These are phyloP conservation scores for Pteropus alecto DNA, from an alignment of 2,113 vertebrate genomes.

Conservation along the genomic window DNA sequence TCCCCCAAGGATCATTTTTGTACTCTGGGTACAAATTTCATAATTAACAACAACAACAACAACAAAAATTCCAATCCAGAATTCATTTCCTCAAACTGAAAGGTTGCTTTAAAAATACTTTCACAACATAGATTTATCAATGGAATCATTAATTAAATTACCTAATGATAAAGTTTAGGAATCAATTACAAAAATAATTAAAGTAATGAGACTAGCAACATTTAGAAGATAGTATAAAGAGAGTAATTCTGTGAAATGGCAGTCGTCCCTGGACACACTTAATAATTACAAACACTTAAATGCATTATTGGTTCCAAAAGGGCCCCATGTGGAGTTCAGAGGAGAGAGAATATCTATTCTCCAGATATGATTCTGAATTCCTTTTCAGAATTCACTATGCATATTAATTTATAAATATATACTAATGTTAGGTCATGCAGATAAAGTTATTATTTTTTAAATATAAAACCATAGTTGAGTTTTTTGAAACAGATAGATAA, in stretches of 20 bases:
- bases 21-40: conserved; percentile 14
- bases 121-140: conserved; percentile 41
- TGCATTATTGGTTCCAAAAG: conserved; percentile 67
- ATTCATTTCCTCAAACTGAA: conserved; percentile 42
- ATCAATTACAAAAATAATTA: conserved; percentile 72
- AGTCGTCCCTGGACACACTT: conserved; percentile 64
- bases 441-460: background rate
- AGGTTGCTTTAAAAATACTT: conserved; percentile 48
- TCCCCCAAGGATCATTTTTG: background rate
- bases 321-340: conserved; percentile 5
- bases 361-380: background rate
- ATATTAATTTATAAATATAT: background rate
- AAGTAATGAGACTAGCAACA: conserved; percentile 59
- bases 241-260: conserved; percentile 58
- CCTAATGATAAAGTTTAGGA: conserved; percentile 63
- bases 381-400: background rate
- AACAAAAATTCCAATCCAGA: background rate
- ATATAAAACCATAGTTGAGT: background rate
- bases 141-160: conserved; percentile 68
- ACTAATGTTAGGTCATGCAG: background rate
- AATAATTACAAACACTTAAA: conserved; percentile 66
- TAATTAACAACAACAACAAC: conserved; percentile 8
- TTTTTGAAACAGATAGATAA: background rate
- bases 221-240: conserved; percentile 59
- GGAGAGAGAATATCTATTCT: background rate